Evolutionary conservation across 1,140 invertebrate species (phyloP).

Genomic region (Agrypnia vestita): DNA sequence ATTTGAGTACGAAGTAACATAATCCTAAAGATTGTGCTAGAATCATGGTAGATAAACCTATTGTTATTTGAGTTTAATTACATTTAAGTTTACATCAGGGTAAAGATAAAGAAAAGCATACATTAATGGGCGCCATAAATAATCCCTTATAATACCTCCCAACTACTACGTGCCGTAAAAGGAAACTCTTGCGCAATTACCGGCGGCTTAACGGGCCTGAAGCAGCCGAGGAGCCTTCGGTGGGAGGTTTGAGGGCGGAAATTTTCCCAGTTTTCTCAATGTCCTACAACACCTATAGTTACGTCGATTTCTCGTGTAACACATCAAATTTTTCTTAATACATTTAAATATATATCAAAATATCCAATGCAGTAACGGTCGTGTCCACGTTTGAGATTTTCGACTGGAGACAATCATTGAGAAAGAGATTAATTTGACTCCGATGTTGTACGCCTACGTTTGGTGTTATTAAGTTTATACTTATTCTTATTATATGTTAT

Average conservation of each 20-base stretch:
- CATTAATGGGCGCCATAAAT: conserved; percentile 7
- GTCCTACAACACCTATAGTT: not conserved
- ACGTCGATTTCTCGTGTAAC: no score
- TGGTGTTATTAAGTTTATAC: no score
- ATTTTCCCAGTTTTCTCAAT: not conserved
- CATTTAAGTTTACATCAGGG: not conserved
- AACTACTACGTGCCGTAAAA: conserved; percentile 7
- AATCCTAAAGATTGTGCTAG: no score
- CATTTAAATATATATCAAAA: no score
- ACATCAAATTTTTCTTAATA: no score
- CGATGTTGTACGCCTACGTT: no score
- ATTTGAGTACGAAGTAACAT: no score
- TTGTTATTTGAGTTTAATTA: not conserved
- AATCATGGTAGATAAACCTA: not conserved
- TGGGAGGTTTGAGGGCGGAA: not conserved
- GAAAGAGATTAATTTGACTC: no score
- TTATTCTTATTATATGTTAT: no score
- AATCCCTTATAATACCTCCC: not conserved
- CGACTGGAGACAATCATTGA: no score
- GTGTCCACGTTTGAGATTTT: no score
- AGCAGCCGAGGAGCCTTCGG: not conserved
- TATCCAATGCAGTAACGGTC: no score
- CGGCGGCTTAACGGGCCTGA: conserved; percentile 1
- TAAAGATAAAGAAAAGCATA: conserved; percentile 25
- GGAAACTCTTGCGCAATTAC: conserved; percentile 16